Conservation (phyloP, 2,888 invertebrate genomes). For the Drosophila picticornis region DNA sequence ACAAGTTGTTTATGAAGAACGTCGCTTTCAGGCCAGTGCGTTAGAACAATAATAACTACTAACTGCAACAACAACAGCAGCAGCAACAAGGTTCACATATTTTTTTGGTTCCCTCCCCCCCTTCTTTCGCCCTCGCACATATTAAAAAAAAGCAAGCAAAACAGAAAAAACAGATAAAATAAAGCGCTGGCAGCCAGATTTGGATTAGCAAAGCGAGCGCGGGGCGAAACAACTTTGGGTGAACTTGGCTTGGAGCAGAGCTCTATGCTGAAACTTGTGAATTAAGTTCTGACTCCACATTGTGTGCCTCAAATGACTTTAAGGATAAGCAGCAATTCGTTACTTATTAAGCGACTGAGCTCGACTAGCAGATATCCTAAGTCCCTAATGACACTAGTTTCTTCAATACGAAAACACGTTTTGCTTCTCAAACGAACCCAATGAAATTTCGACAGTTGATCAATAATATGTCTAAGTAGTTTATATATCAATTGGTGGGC, state of each 20-base stretch:
- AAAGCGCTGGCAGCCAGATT: constrained; percentile 11
- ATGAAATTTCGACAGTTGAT: not conserved
- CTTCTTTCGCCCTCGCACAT: not conserved
- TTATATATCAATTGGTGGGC: not conserved
- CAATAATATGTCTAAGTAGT: not conserved
- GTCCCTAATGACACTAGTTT: not conserved
- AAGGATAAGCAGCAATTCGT: constrained; percentile 17
- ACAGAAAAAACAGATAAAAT: constrained; percentile 9
- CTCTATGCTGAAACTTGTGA: constrained; percentile 41
- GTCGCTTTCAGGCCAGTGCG: constrained; percentile 59
- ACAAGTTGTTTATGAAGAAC: constrained; percentile 71
- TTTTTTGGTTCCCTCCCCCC: not conserved
- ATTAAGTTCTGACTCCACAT: constrained; percentile 33
- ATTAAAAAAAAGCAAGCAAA: constrained; percentile 11
- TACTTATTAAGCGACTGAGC: not conserved
- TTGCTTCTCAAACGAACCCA: not conserved
- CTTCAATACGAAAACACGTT: not conserved
- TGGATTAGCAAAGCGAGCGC: constrained; percentile 15
- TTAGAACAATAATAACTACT: constrained; percentile 60
- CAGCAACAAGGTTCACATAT: constrained; percentile 19
- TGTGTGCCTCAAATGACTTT: not conserved
- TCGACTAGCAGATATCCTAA: not conserved
- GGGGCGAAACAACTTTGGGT: not conserved
- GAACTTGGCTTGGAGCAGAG: constrained; percentile 27
- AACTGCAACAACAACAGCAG: not conserved